Conservation (phyloP, 1,140 invertebrate genomes). For the Papilio polyxenes region DNA sequence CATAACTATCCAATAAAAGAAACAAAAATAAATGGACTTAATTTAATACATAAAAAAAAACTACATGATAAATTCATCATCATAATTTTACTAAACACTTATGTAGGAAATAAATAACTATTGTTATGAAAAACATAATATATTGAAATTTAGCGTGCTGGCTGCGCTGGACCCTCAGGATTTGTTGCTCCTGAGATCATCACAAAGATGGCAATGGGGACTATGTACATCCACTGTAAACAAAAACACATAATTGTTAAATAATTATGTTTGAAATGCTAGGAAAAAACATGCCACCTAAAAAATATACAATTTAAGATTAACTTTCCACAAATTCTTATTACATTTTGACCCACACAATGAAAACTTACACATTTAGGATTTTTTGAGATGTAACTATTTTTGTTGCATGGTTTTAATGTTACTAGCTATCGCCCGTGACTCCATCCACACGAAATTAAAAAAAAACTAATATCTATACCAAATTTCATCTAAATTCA, state of each 20-base stretch:
- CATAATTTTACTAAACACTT: constrained; percentile 22
- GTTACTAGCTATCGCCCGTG: too few species aligned
- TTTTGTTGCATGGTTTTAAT: too few species aligned
- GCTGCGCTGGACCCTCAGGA: constrained; percentile 84
- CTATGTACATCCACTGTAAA: constrained; percentile 97
- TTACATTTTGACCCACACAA: too few species aligned
- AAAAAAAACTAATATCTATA: too few species aligned
- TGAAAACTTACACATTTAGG: too few species aligned
- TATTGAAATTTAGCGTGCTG: constrained; percentile 55
- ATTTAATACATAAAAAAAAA: neutral
- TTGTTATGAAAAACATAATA: constrained; percentile 27
- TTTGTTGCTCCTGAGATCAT: constrained; percentile 91
- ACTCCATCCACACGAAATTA: too few species aligned
- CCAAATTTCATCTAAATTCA: too few species aligned
- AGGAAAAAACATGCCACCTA: neutral
- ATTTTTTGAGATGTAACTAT: too few species aligned
- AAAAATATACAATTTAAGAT: too few species aligned
- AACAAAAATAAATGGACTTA: neutral
- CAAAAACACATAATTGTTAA: constrained; percentile 45
- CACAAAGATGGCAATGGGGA: constrained; percentile 92
- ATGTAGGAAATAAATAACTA: constrained; percentile 29
- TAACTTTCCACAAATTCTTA: too few species aligned
- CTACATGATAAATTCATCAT: neutral
- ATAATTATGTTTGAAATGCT: constrained; percentile 23
- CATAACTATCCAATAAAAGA: neutral